A percentile compares a stretch with the other conserved stretches of the same genome.
Conservation (phyloP, 2,888 invertebrate species). For the Drosophila emarginata region DNA sequence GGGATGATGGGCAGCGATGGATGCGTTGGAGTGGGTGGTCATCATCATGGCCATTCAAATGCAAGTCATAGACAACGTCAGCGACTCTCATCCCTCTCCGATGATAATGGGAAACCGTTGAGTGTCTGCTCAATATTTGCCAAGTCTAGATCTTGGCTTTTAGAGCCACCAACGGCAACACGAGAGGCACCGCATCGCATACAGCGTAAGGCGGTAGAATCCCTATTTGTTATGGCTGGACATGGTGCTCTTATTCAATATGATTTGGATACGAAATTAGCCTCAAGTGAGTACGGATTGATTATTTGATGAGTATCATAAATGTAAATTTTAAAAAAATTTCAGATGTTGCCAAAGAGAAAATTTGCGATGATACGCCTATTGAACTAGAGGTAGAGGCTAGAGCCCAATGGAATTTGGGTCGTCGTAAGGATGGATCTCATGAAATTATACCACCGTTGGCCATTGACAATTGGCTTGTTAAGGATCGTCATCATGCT, state of each 20-base stretch:
- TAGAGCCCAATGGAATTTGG: constrained; percentile 94
- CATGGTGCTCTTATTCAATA: constrained; percentile 94
- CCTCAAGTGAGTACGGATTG: constrained; percentile 78
- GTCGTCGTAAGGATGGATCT: constrained; percentile 84
- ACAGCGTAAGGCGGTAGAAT: constrained; percentile 87
- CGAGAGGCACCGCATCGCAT: constrained; percentile 82
- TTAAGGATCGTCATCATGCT: constrained; percentile 82
- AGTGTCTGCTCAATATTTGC: constrained; percentile 91
- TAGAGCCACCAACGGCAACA: constrained; percentile 83
- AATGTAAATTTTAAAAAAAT: too few species aligned
- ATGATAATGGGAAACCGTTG: constrained; percentile 87
- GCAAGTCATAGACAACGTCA: constrained; percentile 83
- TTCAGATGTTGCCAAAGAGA: constrained; percentile 90
- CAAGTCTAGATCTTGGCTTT: constrained; percentile 89
- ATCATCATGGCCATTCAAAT: constrained; percentile 37
- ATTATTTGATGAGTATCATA: not conserved
- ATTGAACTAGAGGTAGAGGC: constrained; percentile 94
- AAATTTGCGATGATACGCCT: constrained; percentile 92
- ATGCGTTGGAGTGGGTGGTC: constrained; percentile 33
- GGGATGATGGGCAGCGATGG: constrained; percentile 30
- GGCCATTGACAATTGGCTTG: constrained; percentile 87
- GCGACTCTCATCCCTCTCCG: constrained; percentile 88
- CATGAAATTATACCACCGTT: constrained; percentile 90
- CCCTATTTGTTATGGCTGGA: constrained; percentile 95
- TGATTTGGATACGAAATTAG: constrained; percentile 90